Base-by-base conservation (phyloP, 1,140 invertebrate species). In the Phymorhynchus buccinoides region DNA sequence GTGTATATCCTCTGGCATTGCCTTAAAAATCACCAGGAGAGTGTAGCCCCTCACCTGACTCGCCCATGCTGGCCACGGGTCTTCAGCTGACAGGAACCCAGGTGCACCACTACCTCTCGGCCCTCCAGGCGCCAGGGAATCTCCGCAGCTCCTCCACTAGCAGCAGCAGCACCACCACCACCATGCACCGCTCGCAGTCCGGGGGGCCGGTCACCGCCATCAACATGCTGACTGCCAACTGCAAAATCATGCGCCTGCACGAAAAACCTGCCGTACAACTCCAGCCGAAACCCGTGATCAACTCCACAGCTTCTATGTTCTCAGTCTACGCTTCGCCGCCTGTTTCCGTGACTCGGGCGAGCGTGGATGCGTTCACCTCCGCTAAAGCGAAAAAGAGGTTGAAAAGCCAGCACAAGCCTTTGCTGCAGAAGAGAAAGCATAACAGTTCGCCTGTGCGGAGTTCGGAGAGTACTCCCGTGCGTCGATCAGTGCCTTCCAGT, bases 181-280 rank as follows among this genome's bases (percentile, higher is more conserved):
- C 44, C 77, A 79, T 79, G 77, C 77, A n/a, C 3, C 41, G 42
- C 27, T 3, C 39, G 1, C 42, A n/a, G 42, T 35, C 77, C 22
- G 77, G 41, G 6, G 75, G 39, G 1, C 77, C 77, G 1, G n/a
- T 79, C 7, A 32, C 77, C 3, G 32, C 77, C 27, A 35, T 79
- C 77, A 56, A 79, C 77, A 32, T 79, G 77, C 77, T 79, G 3
- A 22, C 42, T 3, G 77, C 77, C 3, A 30, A 79, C 22, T 79
- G 77, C 77, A 79, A 79, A 22, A 44, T 79, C 27, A 56, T 79
- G 77, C 77, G n/a, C 0, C 77, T 79, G 1, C 77, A 79, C 7
- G 42, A 79, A 52, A 79, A 79, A 22, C 77, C 42, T 7, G 37
- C 75, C 4, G 7, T 41, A 14, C 37, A 75, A 27, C 16, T 75